A percentile compares a stretch with the other conserved stretches of the same genome.
phyloP scores from a whole-genome alignment of 2,113 vertebrate species.

The Hippocampus zosterae region DNA sequence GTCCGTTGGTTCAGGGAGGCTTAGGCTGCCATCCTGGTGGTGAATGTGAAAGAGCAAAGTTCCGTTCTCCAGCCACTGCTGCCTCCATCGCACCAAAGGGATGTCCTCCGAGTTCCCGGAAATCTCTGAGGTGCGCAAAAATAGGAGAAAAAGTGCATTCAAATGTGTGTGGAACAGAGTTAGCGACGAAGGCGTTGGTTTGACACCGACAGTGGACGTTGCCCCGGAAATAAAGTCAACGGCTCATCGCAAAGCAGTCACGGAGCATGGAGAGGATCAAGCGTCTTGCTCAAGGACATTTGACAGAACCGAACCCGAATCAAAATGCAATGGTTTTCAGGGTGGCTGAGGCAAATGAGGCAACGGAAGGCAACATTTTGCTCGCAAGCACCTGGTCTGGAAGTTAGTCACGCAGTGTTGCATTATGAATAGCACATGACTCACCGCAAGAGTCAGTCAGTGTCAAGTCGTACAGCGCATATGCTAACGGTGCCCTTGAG shows the following conservation, averaged over 20 bases:
- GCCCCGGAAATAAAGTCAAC: not conserved
- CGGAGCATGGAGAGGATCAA: not conserved
- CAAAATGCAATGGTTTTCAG: too few species aligned
- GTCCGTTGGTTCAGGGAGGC: conserved; percentile 82
- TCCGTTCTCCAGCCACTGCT: conserved; percentile 98
- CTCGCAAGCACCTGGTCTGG: not conserved
- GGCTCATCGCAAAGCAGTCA: not conserved
- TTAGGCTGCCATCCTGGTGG: conserved; percentile 89
- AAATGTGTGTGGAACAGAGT: not conserved
- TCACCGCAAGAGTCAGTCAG: not conserved
- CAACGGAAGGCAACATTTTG: not conserved
- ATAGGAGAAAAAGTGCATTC: not conserved
- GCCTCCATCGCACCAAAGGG: conserved; percentile 93
- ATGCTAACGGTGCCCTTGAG: not conserved
- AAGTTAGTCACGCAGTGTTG: not conserved
- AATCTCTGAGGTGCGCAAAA: conserved; percentile 78
- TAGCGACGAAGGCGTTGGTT: not conserved
- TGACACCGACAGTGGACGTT: not conserved
- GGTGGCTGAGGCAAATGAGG: too few species aligned
- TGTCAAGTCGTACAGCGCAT: not conserved
- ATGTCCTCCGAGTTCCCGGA: conserved; percentile 96
- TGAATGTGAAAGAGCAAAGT: conserved; percentile 98
- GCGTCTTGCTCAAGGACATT: not conserved
- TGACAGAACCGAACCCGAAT: not conserved
- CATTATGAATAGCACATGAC: not conserved